Percentiles rank a stretch among this genome's conserved stretches.
phyloP scores from a whole-genome alignment of 2,113 vertebrate species.

The Illadopsis cleaveri region DNA sequence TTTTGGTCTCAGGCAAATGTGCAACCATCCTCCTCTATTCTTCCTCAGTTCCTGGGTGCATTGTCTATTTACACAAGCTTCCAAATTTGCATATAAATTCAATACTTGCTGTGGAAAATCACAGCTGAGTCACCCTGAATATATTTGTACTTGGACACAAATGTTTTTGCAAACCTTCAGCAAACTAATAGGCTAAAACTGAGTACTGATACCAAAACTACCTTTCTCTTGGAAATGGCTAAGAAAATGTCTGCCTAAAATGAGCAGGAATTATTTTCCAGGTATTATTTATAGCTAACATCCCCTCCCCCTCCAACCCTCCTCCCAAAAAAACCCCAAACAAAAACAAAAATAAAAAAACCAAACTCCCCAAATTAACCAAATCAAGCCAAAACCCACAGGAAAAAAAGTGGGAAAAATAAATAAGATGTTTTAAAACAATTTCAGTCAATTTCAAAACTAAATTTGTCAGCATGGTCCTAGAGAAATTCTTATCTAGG shows the following conservation, averaged over 20 bases:
- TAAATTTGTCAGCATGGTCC: background rate
- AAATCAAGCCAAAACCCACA: background rate
- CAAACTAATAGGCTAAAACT: background rate
- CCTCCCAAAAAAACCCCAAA: background rate
- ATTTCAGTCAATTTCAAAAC: background rate
- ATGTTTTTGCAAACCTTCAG: background rate
- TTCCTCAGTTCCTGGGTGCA: background rate
- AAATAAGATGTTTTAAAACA: background rate
- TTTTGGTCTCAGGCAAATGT: background rate
- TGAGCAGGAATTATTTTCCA: background rate
- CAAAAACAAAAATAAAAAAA: background rate
- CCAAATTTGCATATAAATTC: background rate
- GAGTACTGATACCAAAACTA: background rate
- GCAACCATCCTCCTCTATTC: background rate
- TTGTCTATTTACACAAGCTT: background rate
- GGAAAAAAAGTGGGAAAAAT: background rate
- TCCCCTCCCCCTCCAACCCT: accelerated
- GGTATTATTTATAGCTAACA: background rate
- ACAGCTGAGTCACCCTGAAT: background rate
- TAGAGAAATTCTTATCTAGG: background rate
- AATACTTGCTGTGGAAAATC: background rate
- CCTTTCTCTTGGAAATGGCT: background rate
- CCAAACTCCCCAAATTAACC: background rate
- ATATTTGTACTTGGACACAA: background rate
- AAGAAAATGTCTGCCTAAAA: background rate